A percentile compares a stretch with the other conserved stretches of the same genome.
These are phyloP conservation scores for Cyclophora punctaria DNA, from an alignment of 2,888 invertebrate species.

Conservation along the genomic window DNA sequence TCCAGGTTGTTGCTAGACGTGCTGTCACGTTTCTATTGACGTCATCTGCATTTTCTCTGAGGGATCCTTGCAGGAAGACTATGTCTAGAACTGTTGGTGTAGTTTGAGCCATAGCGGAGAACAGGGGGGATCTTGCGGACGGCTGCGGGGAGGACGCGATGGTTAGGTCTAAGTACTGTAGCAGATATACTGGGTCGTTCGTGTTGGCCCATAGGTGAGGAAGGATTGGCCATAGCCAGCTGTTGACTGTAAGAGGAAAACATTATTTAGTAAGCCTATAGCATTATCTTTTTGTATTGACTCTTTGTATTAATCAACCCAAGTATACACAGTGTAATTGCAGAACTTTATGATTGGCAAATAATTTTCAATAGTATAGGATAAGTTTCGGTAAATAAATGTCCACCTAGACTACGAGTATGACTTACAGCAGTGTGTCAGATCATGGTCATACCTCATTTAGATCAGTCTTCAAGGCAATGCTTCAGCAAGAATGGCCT, in stretches of 20 bases:
- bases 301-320: no score
- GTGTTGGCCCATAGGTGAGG: constrained; percentile 80
- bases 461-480: no score
- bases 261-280: no score
- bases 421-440: no score
- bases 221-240: constrained; percentile 78
- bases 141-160: constrained; percentile 54
- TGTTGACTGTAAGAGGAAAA: constrained; percentile 60
- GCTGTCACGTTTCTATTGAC: constrained; percentile 81
- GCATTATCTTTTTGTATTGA: no score
- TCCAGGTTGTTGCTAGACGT: constrained; percentile 81
- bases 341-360: no score
- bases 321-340: no score
- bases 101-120: constrained; percentile 84
- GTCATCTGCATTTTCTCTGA: constrained; percentile 78
- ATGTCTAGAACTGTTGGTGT: constrained; percentile 80
- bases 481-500: no score
- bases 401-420: no score
- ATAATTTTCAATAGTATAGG: no score
- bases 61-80: constrained; percentile 74
- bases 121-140: constrained; percentile 62
- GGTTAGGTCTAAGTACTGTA: constrained; percentile 55
- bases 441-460: no score
- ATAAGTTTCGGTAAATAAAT: no score
- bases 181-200: constrained; percentile 49